phyloP scores from a whole-genome alignment of 2,113 vertebrate species.

The Halichoeres trimaculatus region DNA sequence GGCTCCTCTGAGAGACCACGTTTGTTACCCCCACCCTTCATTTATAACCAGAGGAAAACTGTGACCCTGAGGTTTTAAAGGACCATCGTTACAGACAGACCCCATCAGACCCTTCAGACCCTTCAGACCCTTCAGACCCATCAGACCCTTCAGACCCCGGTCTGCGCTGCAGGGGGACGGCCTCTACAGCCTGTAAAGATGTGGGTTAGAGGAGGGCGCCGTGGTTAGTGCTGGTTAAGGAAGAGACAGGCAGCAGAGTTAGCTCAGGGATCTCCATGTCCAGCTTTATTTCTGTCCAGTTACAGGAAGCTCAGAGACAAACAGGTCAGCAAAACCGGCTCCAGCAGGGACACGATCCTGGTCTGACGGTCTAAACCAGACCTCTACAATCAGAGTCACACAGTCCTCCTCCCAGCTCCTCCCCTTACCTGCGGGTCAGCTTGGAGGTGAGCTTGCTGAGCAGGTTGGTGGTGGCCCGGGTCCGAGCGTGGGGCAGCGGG shows the following conservation, averaged over 20 bases:
- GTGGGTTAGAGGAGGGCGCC: conserved; percentile 38
- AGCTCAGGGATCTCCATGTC: conserved; percentile 44
- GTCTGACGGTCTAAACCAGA: too few relatives aligned
- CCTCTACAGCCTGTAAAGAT: conserved; percentile 46
- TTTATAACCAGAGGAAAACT: too few relatives aligned
- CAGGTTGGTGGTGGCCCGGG: conserved; percentile 90
- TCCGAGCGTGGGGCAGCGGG: conserved; percentile 86
- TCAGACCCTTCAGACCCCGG: conserved; percentile 61
- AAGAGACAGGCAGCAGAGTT: conserved; percentile 53
- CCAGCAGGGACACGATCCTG: too few relatives aligned
- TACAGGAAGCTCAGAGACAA: background rate
- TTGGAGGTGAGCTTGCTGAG: conserved; percentile 96
- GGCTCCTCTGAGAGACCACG: too few relatives aligned
- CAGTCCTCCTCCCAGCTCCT: conserved; percentile 38
- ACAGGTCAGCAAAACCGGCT: background rate
- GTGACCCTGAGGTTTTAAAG: too few relatives aligned
- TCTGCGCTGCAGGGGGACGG: conserved; percentile 36
- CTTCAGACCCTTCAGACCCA: too few relatives aligned
- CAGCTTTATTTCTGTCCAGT: conserved; percentile 7
- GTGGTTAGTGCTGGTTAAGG: conserved; percentile 73
- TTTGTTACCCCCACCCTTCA: too few relatives aligned
- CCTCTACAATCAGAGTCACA: background rate
- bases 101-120: too few relatives aligned
- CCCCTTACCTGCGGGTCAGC: conserved; percentile 91
- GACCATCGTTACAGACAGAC: too few relatives aligned